These are phyloP conservation scores for Ophioderma brevispina DNA, from an alignment of 35 echinoderm and acorn worm genomes.

Conservation along the genomic window DNA sequence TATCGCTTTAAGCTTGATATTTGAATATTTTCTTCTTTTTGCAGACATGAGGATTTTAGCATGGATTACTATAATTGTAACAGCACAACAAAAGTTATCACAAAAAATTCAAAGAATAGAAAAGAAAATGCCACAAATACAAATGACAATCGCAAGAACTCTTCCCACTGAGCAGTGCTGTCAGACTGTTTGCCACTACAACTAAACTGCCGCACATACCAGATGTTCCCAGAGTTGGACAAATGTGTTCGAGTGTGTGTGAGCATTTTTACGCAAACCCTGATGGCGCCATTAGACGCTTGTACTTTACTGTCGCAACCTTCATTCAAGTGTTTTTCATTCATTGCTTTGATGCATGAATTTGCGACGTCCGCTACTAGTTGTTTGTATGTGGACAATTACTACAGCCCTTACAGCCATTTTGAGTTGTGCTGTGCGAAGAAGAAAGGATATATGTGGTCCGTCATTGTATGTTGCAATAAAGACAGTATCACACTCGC, in stretches of 20 bases:
- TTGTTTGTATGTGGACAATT: conserved; percentile 70
- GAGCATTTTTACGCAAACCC: conserved; percentile 52
- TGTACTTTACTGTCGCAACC: conserved; percentile 5
- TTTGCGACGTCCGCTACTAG: conserved; percentile 41
- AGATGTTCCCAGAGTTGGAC: conserved; percentile 1
- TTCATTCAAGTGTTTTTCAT: conserved; percentile 31
- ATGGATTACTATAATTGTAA: conserved; percentile 76
- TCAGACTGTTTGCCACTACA: conserved; percentile 56
- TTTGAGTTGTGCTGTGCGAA: conserved; percentile 65
- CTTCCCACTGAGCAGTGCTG: conserved; percentile 44
- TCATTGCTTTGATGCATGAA: conserved; percentile 15
- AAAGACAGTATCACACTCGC: conserved; percentile 2
- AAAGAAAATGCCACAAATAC: background rate
- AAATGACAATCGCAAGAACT: background rate
- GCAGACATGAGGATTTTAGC: conserved; percentile 55
- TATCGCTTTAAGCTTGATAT: no score
- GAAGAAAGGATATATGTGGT: conserved; percentile 23
- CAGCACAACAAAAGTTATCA: conserved; percentile 12
- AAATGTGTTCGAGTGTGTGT: conserved; percentile 84
- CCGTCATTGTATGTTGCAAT: conserved; percentile 6
- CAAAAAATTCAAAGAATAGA: conserved; percentile 22
- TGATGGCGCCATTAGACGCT: background rate
- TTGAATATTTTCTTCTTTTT: conserved; percentile 7
- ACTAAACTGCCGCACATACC: conserved; percentile 18
- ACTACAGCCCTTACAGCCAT: conserved; percentile 83